phyloP scores from a whole-genome alignment of 1,140 invertebrate species.

The Pseudomyrmex cubaensis region DNA sequence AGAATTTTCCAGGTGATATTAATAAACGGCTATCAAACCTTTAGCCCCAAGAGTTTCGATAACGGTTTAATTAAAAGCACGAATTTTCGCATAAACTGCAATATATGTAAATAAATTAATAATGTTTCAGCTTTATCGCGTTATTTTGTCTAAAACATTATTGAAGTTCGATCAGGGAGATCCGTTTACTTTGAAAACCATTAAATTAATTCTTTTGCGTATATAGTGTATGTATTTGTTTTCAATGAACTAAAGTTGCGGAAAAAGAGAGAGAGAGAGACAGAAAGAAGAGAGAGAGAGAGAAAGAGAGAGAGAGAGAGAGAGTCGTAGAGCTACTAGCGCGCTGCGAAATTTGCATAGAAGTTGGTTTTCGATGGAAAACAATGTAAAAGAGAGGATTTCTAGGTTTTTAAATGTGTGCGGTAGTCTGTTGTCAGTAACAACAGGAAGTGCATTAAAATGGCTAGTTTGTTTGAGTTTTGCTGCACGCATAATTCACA shows the following conservation, averaged over 20 bases:
- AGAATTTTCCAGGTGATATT: conserved; percentile 21
- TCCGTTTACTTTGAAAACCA: not conserved
- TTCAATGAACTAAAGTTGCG: conserved; percentile 7
- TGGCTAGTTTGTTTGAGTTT: not conserved
- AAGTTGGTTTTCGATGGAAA: conserved; percentile 32
- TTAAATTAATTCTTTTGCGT: conserved; percentile 1
- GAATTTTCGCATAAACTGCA: not conserved
- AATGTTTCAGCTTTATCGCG: not conserved
- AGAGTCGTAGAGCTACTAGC: no score
- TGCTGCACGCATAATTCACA: not conserved
- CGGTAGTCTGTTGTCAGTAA: conserved; percentile 4
- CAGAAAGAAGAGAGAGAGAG: no score
- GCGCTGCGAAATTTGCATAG: conserved; percentile 10
- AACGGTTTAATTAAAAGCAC: not conserved
- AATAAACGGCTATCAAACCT: conserved; percentile 8
- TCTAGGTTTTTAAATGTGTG: conserved; percentile 21
- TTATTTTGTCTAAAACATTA: not conserved
- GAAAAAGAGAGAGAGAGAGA: not conserved
- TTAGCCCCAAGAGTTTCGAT: not conserved
- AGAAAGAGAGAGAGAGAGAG: no score
- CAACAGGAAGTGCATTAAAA: conserved; percentile 29
- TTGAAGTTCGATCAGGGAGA: not conserved
- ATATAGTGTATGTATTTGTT: not conserved
- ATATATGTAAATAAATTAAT: no score
- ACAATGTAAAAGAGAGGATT: conserved; percentile 20